phyloP scores from a whole-genome alignment of 2,888 invertebrate species.

The Embidobia sp. region DNA sequence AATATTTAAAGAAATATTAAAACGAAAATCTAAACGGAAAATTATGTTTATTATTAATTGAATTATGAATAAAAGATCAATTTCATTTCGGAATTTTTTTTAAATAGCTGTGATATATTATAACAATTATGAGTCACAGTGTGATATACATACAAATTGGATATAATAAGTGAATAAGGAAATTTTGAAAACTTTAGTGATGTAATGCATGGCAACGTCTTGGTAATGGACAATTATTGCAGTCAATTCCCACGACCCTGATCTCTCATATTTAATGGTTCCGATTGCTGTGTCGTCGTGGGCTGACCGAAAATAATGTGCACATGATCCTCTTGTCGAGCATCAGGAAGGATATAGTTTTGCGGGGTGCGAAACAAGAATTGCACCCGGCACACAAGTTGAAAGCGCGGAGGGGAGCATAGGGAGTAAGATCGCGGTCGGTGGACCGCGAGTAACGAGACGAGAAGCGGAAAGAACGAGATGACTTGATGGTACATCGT shows the following conservation, averaged over 20 bases:
- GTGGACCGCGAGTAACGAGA: conserved; percentile 61
- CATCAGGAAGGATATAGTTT: conserved; percentile 60
- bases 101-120: no score
- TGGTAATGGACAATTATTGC: conserved; percentile 51
- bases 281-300: conserved; percentile 18
- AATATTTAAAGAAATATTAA: no score
- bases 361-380: conserved; percentile 69
- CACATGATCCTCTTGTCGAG: conserved; percentile 33
- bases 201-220: no score
- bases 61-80: no score
- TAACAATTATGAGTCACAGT: no score
- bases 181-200: no score
- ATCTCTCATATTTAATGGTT: conserved; percentile 55
- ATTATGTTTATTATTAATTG: no score
- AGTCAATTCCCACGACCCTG: conserved; percentile 59
- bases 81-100: no score
- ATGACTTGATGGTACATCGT: conserved; percentile 23
- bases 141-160: no score
- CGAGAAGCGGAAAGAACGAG: conserved; percentile 62
- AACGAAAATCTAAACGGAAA: no score
- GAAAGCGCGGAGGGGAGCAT: conserved; percentile 67
- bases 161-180: no score
- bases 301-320: conserved; percentile 53
- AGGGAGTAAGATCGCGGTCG: conserved; percentile 55
- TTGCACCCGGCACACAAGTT: conserved; percentile 81